Percentiles rank a stretch among this genome's conserved stretches.
These are phyloP conservation scores for Lampris megalopsis DNA, from an alignment of 2,113 vertebrate species.

Conservation along the genomic window DNA sequence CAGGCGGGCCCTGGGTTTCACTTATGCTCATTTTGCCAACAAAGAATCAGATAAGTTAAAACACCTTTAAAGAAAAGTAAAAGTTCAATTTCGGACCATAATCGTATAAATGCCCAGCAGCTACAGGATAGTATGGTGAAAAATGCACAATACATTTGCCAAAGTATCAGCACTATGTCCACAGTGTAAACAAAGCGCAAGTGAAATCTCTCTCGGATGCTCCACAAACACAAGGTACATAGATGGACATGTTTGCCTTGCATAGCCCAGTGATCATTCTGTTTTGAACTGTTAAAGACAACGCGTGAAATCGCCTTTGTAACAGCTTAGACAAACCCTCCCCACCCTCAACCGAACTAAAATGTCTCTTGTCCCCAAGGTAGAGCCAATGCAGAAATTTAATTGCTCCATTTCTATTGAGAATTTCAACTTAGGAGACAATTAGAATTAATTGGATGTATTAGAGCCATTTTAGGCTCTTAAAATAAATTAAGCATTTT, in stretches of 20 bases:
- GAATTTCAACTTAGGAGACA: slow-evolving; percentile 79
- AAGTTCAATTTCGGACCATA: slow-evolving; percentile 20
- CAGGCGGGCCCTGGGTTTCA: slow-evolving; percentile 12
- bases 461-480: slow-evolving; percentile 71
- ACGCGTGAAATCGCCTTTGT: slow-evolving; percentile 63
- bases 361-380: slow-evolving; percentile 72
- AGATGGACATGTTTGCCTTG: slow-evolving; percentile 71
- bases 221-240: slow-evolving; percentile 50
- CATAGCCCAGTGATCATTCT: slow-evolving; percentile 75
- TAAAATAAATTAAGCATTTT: slow-evolving; percentile 74
- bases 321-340: slow-evolving; percentile 66
- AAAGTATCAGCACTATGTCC: slow-evolving; percentile 41
- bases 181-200: slow-evolving; percentile 66
- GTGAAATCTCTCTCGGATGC: slow-evolving; percentile 54
- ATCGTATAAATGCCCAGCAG: slow-evolving; percentile 56
- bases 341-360: slow-evolving; percentile 63
- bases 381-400: slow-evolving; percentile 75
- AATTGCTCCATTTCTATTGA: slow-evolving; percentile 82
- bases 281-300: slow-evolving; percentile 66
- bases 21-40: not conserved
- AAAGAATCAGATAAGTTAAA: slow-evolving; percentile 19
- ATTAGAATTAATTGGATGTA: slow-evolving; percentile 82
- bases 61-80: slow-evolving; percentile 38
- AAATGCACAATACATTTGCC: slow-evolving; percentile 61
- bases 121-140: slow-evolving; percentile 58